Evolutionary conservation across 2,797 vertebrate genomes (phyloP), one percentile per base, ranked within the genome.

Genomic region (Pelobates cultripes): DNA sequence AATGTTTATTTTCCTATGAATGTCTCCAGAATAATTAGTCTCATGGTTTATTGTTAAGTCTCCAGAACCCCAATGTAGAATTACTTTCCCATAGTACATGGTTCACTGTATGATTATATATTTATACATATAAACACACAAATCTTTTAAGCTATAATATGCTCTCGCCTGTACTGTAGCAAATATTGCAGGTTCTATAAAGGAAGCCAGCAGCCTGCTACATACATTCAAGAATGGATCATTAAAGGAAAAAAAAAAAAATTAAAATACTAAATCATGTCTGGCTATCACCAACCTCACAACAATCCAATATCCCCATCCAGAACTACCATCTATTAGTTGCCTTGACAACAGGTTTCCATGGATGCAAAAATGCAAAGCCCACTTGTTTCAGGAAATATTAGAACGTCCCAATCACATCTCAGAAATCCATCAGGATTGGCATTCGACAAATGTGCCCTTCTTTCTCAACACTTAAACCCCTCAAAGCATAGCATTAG

Each of bases 261-360:
- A 69, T 68, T 17, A 69, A 69, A 69, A 77, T 55, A 55, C 66
- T 80, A 57, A 60, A 74, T 67, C 71, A 79, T 6, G 45, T 41
- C 51, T 40, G 15, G 57, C 64, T 72, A 51, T n/a, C 77, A 64
- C 51, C 68, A 79, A 40, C 43, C 40, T 63, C 70, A 73, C 61
- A 43, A 71, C 67, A 17, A 78, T 78, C 41, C 76, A 75, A 75
- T 75, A 63, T 63, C 42, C 67, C 82, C 63, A 70, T 47, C 70
- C 67, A 75, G 86, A 78, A 73, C 47, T 85, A 82, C 84, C 80
- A 79, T 13, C 78, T 86, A 82, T 84, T 73, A 17, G 90, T 91
- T 91, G 82, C 89, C 85, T 91, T 89, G 85, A 87, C 85, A 91
- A 78, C 87, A 7, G 55, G 90, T 91, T 92, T 87, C 90, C 88